Conservation (phyloP, 2,113 vertebrate species). For the Geococcyx californianus region DNA sequence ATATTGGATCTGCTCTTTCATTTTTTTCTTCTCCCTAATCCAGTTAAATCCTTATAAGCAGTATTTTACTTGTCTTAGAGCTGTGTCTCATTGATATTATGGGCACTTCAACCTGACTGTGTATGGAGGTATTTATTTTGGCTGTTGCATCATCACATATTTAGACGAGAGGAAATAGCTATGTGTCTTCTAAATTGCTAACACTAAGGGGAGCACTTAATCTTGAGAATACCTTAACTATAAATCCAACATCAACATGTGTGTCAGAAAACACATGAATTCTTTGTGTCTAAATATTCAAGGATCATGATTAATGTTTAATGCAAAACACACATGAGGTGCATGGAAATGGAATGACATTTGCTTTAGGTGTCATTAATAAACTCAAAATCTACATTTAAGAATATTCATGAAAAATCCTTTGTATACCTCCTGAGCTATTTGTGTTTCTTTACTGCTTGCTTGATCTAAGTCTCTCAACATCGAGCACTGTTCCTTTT, state of each 20-base stretch:
- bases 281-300: slow-evolving; percentile 43
- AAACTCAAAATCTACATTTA: background rate
- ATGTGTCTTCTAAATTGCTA: slow-evolving; percentile 61
- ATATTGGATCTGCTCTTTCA: background rate
- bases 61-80: slow-evolving; percentile 50
- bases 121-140: slow-evolving; percentile 68
- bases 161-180: slow-evolving; percentile 65
- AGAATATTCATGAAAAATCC: background rate
- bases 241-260: slow-evolving; percentile 56
- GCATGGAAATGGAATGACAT: background rate
- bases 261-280: slow-evolving; percentile 50
- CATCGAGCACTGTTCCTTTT: background rate
- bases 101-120: slow-evolving; percentile 42
- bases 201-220: slow-evolving; percentile 66
- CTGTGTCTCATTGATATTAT: slow-evolving; percentile 7
- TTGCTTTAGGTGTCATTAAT: background rate
- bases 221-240: slow-evolving; percentile 62
- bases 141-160: slow-evolving; percentile 24
- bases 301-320: background rate
- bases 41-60: slow-evolving; percentile 43
- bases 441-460: background rate
- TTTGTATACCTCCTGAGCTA: background rate
- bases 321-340: background rate
- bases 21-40: slow-evolving; percentile 16
- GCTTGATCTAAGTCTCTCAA: background rate